Conservation (phyloP, 2,113 vertebrate species). For the Cercopithecus mona region DNA sequence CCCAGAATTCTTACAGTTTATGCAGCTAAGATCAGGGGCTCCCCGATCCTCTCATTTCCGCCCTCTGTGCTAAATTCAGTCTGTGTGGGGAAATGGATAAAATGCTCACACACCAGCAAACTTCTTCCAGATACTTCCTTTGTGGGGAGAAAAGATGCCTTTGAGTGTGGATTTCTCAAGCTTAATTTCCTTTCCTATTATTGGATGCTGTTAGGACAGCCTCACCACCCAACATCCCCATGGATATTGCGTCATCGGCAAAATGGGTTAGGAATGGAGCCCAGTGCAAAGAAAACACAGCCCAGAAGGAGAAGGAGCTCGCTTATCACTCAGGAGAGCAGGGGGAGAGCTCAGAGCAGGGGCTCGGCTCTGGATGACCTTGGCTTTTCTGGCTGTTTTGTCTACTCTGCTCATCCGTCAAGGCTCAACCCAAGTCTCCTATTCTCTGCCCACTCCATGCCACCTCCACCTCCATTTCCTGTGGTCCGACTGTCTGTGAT, state of each 20-base stretch:
- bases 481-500: neutral
- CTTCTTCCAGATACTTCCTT: conserved; percentile 62
- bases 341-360: neutral
- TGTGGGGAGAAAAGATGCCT: conserved; percentile 32
- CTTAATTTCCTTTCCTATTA: conserved; percentile 28
- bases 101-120: neutral
- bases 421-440: neutral
- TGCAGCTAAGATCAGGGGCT: conserved; percentile 60
- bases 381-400: neutral
- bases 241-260: neutral
- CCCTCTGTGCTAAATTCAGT: conserved; percentile 4
- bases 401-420: neutral
- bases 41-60: conserved; percentile 36
- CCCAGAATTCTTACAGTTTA: conserved; percentile 63
- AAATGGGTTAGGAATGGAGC: neutral
- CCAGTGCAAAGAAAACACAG: neutral
- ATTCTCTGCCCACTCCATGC: neutral
- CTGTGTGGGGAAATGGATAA: conserved; percentile 43
- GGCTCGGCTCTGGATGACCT: neutral
- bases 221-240: neutral
- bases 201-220: neutral
- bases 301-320: neutral
- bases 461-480: neutral
- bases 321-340: neutral
- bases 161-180: conserved; percentile 48